Evolutionary conservation across 2,888 invertebrate genomes (phyloP), one percentile per base, ranked within the genome.

Genomic region (Masnerella sp.): DNA sequence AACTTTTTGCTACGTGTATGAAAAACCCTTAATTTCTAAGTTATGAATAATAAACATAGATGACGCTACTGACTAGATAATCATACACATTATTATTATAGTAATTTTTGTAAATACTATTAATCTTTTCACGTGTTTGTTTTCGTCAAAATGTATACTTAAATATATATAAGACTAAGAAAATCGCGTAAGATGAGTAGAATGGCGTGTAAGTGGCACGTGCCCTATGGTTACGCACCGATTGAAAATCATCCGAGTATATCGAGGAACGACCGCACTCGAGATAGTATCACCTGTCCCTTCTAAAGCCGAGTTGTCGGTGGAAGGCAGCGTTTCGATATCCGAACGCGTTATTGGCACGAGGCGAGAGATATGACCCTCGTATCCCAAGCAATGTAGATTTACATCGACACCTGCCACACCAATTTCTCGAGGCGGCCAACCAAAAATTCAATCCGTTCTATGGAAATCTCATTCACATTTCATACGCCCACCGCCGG

Each of bases 161-260:
- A 45, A 12, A 8, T 7, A 3, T 5, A 25, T n/a, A 12, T 25
- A 12, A 49, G 51, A 11, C 15, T 20, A 45, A 52, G 45, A 15
- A 52, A 45, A 38, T 69, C 42, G 45, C 28, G 43, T 38, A 58
- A 58, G 49, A 58, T 42, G 36, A 65, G 18, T 45, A 28, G 62
- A 54, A 70, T 49, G 36, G 40, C 52, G 45, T 47, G 40, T 54
- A 72, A 72, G 38, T 59, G 76, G 78, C 78, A 64, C 77, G 78
- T 77, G 78, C 74, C 78, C 62, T 68, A 68, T 43, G 65, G 78
- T 77, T 68, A 75, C 74, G 78, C 72, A 74, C 58, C 61, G 52
- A 72, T 76, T 76, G 70, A 76, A 72, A 74, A 74, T 73, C 78
- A 67, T 65, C 61, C 49, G 56, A 71, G 75, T 77, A 78, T 54